Percentiles rank a stretch among this genome's conserved stretches.
These are phyloP conservation scores for Euproctis similis DNA, from an alignment of 2,888 invertebrate genomes.

Conservation along the genomic window DNA sequence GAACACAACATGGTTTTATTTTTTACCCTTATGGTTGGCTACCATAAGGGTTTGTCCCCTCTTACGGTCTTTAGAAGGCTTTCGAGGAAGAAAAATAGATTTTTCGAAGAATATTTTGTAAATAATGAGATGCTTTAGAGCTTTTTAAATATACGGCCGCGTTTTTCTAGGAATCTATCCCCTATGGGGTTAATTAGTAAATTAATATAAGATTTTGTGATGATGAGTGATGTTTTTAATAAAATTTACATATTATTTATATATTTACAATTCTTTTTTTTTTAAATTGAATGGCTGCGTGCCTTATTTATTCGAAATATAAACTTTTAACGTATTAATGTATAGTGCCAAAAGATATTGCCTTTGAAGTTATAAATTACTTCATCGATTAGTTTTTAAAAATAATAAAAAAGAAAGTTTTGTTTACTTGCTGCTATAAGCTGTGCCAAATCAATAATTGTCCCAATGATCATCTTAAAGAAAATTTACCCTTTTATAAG, in stretches of 20 bases:
- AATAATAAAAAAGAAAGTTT: too few species aligned
- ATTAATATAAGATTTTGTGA: constrained; percentile 16
- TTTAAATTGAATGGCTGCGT: constrained; percentile 46
- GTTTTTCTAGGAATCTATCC: constrained; percentile 11
- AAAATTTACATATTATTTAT: constrained; percentile 12
- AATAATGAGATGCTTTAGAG: constrained; percentile 20
- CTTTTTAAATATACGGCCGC: constrained; percentile 12
- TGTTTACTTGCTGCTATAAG: too few species aligned
- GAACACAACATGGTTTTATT: constrained; percentile 34
- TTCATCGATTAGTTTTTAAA: too few species aligned
- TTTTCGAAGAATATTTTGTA: constrained; percentile 48
- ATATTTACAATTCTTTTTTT: constrained; percentile 16
- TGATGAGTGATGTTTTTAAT: constrained; percentile 22
- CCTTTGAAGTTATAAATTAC: too few species aligned
- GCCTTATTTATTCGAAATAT: constrained; percentile 49
- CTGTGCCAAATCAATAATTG: too few species aligned
- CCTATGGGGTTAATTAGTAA: constrained; percentile 8
- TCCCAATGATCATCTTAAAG: too few species aligned
- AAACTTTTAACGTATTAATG: constrained; percentile 13
- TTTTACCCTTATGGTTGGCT: constrained; percentile 44
- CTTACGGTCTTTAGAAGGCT: constrained; percentile 24
- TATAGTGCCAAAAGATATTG: constrained; percentile 45
- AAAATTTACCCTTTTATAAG: too few species aligned
- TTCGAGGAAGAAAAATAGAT: constrained; percentile 20
- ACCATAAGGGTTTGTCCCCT: constrained; percentile 39